Evolutionary conservation across 2,797 vertebrate genomes (phyloP), one percentile per base, ranked within the genome.

Genomic region (Sandelia bainsii): DNA sequence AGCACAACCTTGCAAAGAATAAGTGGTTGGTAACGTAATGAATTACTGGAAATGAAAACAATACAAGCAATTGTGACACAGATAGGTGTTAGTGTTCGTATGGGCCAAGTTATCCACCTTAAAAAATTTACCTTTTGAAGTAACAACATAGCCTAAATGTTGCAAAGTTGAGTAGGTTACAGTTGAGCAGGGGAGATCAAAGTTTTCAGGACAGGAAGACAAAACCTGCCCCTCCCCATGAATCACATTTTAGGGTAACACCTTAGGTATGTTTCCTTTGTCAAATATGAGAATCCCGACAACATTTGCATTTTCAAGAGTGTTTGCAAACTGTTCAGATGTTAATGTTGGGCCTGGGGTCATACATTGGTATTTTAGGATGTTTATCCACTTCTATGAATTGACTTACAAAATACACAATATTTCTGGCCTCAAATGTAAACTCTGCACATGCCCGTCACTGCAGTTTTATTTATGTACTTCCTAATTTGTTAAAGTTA

Each of bases 201-300:
- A 91, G 86, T 13, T 94, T 61, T 59, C 79, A 19, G 82, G 69
- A 29, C 25, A 90, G 6, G 83, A 93, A 66, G 93, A 90, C 72
- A 78, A 89, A 93, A 92, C 9, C 72, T 96, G 69, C 92, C 89
- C 91, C 96, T 81, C 92, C 93, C 91, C 84, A 88, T 81, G 90
- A 37, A 56, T 44, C 20, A 5, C 3, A 22, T 54, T 58, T 70
- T 34, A 56, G 16, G 61, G 20, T 25, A n/a, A 14, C 1, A 17
- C 13, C 20, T 37, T 5, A 23, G 25, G 23, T 10, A 9, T 72
- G 23, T 32, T 61, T 1, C 17, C 46, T n/a, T 25, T 14, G 2
- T 61, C 8, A 57, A 45, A 32, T 39, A 54, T 62, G 7, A 60
- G 6, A 48, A 48, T 10, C 3, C 29, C 51, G 51, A 44, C 45